phyloP scores from a whole-genome alignment of 2,113 vertebrate genomes.

The Eulemur rufifrons region DNA sequence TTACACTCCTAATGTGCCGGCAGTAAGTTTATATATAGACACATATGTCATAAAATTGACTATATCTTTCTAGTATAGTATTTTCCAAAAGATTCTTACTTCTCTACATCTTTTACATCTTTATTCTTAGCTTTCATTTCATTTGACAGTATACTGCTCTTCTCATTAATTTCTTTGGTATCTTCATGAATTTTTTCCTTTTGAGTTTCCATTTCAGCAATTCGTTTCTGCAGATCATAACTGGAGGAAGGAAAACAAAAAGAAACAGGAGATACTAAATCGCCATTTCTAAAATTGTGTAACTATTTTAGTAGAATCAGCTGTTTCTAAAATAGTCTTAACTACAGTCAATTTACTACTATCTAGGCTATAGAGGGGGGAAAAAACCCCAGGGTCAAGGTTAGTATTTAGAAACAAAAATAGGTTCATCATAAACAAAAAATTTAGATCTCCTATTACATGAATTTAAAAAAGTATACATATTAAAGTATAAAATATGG shows the following conservation, averaged over 20 bases:
- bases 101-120: conserved; percentile 92
- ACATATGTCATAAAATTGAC: neutral
- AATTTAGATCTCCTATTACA: neutral
- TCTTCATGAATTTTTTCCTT: conserved; percentile 92
- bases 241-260: conserved; percentile 78
- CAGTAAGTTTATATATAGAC: neutral
- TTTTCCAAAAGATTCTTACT: conserved; percentile 85
- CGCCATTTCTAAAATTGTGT: neutral
- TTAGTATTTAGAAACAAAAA: conserved; percentile 49
- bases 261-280: neutral
- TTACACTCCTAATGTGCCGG: neutral
- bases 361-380: neutral
- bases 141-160: conserved; percentile 88
- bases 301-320: conserved; percentile 40
- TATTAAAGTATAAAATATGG: neutral
- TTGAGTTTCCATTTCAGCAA: conserved; percentile 88
- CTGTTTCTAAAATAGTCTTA: conserved; percentile 25
- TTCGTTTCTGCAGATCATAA: conserved; percentile 90
- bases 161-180: conserved; percentile 91
- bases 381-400: neutral
- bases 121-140: conserved; percentile 92
- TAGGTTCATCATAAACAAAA: neutral
- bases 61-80: neutral
- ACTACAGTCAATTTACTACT: neutral
- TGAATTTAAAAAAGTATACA: neutral